Evolutionary conservation across 2,888 invertebrate genomes (phyloP).

Genomic region (Aporophyla lueneburgensis): DNA sequence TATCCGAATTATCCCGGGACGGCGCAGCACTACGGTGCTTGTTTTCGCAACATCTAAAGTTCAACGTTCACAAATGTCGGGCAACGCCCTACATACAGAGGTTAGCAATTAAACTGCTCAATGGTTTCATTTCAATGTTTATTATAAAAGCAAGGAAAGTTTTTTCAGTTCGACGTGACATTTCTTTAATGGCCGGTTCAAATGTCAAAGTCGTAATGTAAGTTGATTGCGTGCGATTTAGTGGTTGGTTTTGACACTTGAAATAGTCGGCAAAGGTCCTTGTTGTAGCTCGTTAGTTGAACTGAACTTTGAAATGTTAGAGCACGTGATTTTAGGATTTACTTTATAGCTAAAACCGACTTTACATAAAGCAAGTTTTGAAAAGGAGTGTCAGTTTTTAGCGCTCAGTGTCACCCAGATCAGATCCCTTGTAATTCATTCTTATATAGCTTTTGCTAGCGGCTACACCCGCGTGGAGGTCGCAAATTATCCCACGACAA

Average conservation of each 20-base stretch:
- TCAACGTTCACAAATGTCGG: slow-evolving; percentile 74
- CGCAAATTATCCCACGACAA: no score
- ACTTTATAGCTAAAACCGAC: background rate
- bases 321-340: background rate
- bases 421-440: background rate
- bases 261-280: slow-evolving; percentile 15
- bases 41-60: slow-evolving; percentile 72
- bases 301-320: slow-evolving; percentile 13
- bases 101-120: slow-evolving; percentile 63
- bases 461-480: no score
- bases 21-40: slow-evolving; percentile 45
- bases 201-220: slow-evolving; percentile 60
- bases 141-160: slow-evolving; percentile 47
- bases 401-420: background rate
- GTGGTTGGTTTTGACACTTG: slow-evolving; percentile 17
- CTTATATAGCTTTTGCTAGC: no score
- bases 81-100: slow-evolving; percentile 71
- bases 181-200: slow-evolving; percentile 63
- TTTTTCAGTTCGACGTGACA: slow-evolving; percentile 55
- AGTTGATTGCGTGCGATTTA: slow-evolving; percentile 45
- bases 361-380: background rate
- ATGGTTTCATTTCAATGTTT: slow-evolving; percentile 53
- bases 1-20: slow-evolving; percentile 33
- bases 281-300: slow-evolving; percentile 22
- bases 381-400: background rate